Evolutionary conservation across 2,113 vertebrate species (phyloP).

Genomic region (Amphiprion ocellaris): DNA sequence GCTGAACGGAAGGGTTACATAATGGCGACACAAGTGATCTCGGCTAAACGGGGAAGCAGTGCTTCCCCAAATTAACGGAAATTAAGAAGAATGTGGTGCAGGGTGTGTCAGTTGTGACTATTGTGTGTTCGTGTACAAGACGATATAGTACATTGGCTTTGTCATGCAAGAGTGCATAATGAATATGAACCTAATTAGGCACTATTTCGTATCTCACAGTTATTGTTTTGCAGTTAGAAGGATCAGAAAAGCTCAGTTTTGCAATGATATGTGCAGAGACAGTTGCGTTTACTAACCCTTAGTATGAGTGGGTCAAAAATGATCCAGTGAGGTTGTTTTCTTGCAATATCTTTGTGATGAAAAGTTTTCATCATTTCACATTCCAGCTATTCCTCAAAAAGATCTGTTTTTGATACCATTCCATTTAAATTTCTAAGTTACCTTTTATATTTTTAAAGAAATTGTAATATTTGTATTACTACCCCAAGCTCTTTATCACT

Average conservation of each 20-base stretch:
- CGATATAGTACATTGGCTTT: not conserved
- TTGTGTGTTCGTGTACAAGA: not conserved
- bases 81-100: slow-evolving; percentile 45
- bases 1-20: slow-evolving; percentile 40
- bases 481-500: too few relatives aligned
- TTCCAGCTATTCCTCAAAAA: too few relatives aligned
- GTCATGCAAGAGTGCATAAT: not conserved
- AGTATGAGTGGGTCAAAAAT: too few relatives aligned
- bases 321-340: too few relatives aligned
- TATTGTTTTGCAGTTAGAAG: not conserved
- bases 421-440: too few relatives aligned
- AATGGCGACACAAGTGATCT: slow-evolving; percentile 30
- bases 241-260: not conserved
- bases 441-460: too few relatives aligned
- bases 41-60: slow-evolving; percentile 41
- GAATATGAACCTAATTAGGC: not conserved
- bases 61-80: slow-evolving; percentile 49
- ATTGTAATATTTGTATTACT: too few relatives aligned
- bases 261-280: too few relatives aligned
- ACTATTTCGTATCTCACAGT: not conserved
- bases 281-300: too few relatives aligned
- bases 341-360: too few relatives aligned
- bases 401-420: too few relatives aligned
- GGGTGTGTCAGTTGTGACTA: slow-evolving; percentile 10
- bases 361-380: too few relatives aligned